These are phyloP conservation scores for Galeopsomyia nigrocyanea DNA, from an alignment of 2,888 invertebrate genomes.

Conservation along the genomic window DNA sequence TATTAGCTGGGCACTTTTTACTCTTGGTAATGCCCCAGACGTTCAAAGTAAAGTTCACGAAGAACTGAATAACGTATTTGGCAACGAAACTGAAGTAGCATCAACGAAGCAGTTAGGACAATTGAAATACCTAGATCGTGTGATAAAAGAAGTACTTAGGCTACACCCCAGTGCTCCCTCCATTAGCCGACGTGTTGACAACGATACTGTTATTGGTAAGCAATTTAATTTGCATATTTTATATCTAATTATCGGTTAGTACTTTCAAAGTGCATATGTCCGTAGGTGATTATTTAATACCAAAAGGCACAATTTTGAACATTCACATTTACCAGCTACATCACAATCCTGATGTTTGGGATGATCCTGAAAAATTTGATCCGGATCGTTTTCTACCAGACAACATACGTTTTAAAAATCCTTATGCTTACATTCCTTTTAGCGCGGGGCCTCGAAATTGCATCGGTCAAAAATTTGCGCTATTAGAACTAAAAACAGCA, in stretches of 20 bases:
- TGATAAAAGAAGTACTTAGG: slow-evolving; percentile 73
- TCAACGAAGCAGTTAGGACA: slow-evolving; percentile 63
- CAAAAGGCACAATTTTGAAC: slow-evolving; percentile 65
- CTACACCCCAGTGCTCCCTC: slow-evolving; percentile 72
- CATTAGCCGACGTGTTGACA: slow-evolving; percentile 68
- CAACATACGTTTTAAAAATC: slow-evolving; percentile 57
- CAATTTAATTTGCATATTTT: background rate
- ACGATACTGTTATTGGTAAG: slow-evolving; percentile 68
- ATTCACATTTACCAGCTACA: slow-evolving; percentile 69
- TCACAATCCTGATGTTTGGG: slow-evolving; percentile 68
- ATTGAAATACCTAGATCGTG: slow-evolving; percentile 72
- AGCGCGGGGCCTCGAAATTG: too few relatives aligned
- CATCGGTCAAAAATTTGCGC: slow-evolving; percentile 55
- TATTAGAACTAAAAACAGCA: background rate
- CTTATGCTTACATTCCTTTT: too few relatives aligned
- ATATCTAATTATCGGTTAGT: background rate
- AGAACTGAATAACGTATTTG: slow-evolving; percentile 67
- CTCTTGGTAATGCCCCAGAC: slow-evolving; percentile 68
- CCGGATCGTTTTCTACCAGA: slow-evolving; percentile 68
- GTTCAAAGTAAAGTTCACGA: slow-evolving; percentile 69
- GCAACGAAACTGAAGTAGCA: slow-evolving; percentile 55
- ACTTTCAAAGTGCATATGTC: slow-evolving; percentile 10
- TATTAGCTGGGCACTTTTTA: slow-evolving; percentile 70
- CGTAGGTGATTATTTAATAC: slow-evolving; percentile 63
- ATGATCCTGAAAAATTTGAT: slow-evolving; percentile 68